phyloP scores from a whole-genome alignment of 2,797 vertebrate species.

The Pteropus rufus region DNA sequence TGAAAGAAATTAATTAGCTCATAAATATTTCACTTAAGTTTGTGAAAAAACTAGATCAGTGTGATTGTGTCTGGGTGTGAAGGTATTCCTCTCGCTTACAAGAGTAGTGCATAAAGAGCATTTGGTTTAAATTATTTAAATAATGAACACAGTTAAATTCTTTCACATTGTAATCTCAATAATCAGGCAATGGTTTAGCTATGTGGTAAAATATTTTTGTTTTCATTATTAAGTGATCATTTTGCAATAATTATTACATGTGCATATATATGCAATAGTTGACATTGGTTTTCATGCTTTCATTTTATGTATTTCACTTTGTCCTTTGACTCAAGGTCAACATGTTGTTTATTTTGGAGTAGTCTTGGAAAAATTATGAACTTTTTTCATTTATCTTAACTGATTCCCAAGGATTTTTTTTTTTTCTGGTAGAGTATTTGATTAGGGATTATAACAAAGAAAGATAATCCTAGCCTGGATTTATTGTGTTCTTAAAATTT shows the following conservation, averaged over 20 bases:
- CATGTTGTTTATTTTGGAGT: slow-evolving; percentile 1
- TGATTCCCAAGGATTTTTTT: background rate
- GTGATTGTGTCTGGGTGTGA: background rate
- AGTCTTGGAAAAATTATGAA: background rate
- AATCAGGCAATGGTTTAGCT: background rate
- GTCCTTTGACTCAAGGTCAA: background rate
- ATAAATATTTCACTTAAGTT: slow-evolving; percentile 37
- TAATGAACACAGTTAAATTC: background rate
- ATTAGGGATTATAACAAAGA: background rate
- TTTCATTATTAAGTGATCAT: slow-evolving; percentile 28
- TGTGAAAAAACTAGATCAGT: background rate
- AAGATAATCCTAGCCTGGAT: background rate
- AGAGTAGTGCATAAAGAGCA: background rate
- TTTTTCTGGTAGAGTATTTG: background rate
- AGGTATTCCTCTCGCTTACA: background rate
- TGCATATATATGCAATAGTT: background rate
- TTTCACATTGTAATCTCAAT: background rate
- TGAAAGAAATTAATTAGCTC: slow-evolving; percentile 29
- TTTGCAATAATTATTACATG: background rate
- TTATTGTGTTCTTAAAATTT: background rate
- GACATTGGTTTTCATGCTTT: background rate
- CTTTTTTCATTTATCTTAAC: background rate
- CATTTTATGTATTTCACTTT: slow-evolving; percentile 24
- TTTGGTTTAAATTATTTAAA: background rate
- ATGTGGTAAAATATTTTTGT: background rate